Evolutionary conservation across 2,888 invertebrate genomes (phyloP), one percentile per base, ranked within the genome.

Genomic region (Hipparchia semele): DNA sequence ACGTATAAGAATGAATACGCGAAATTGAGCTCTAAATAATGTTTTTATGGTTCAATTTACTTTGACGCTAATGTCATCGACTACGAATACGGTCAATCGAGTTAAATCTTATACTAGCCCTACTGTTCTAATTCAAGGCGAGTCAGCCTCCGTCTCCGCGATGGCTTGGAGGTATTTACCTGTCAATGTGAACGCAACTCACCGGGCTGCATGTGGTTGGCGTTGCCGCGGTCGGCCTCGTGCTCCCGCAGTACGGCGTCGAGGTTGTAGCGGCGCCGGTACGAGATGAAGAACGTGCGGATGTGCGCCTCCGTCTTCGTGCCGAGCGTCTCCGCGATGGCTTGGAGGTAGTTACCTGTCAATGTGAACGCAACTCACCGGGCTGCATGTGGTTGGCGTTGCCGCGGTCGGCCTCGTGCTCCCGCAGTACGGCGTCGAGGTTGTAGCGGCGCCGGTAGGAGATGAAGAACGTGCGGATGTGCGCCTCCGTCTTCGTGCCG

Each of bases 301-400:
- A 99, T 95, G 87, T 99, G 99, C 68, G 97, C 96, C 90, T 99
- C 99, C 0, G 98, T 98, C 94, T 99, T 99, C 69, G 98, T 99
- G 76, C 98, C 98, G 78, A 99, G 95, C 10, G 98, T 97, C 87
- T 99, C 99, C 13, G 99, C 98, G 79, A 99, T 99, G 51, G 98
- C 98, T 92, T 98, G 96, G 89, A 98, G 98, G 89, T 98, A 97
- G 86, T 96, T 96, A 59, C 96, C 96, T 96, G 82, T 49, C 2
- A 23, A 53, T 53, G 10, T 49, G 49, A 6, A 8, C 46, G 2
- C n/a, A 23, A 60, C 69, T 80, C 80, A 88, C 91, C 91, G 23
- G 91, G 86, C 77, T 94, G 95, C 84, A 94, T 91, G 58, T 94
- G 94, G 76, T 94, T 87, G 80, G 94, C 80, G 78, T 86, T 95